phyloP scores from a whole-genome alignment of 2,113 vertebrate genomes.

The Pongo pygmaeus region DNA sequence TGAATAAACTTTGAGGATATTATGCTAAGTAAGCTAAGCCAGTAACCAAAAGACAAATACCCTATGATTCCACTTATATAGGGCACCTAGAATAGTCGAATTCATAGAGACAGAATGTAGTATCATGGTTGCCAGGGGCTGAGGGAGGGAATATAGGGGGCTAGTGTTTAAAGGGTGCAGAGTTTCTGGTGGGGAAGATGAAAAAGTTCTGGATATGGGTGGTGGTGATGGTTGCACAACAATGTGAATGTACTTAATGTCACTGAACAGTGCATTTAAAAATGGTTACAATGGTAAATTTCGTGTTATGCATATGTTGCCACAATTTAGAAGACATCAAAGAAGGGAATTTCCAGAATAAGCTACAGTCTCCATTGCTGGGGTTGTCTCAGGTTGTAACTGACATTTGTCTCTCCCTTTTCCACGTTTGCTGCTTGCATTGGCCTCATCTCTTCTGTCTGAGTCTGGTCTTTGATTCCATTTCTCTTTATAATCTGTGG shows the following conservation, averaged over 20 bases:
- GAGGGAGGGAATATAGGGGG: too few relatives aligned
- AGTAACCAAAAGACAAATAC: not conserved
- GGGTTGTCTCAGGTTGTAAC: not conserved
- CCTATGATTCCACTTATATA: too few relatives aligned
- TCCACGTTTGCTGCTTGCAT: not conserved
- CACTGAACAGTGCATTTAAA: rapidly evolving
- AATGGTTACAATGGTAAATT: too few relatives aligned
- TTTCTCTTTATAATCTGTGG: not conserved
- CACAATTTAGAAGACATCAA: not conserved
- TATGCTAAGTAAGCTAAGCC: not conserved
- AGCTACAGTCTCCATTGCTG: not conserved
- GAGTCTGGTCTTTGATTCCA: not conserved
- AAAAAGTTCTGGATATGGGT: too few relatives aligned
- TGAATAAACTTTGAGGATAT: not conserved
- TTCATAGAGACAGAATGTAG: too few relatives aligned
- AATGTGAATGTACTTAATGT: rapidly evolving
- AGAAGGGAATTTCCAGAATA: too few relatives aligned
- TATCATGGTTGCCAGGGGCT: not conserved
- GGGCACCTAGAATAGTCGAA: too few relatives aligned
- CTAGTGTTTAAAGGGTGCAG: too few relatives aligned
- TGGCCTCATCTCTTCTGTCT: not conserved
- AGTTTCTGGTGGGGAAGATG: not conserved
- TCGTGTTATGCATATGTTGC: rapidly evolving
- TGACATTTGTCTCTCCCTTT: not conserved
- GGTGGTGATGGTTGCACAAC: too few relatives aligned